Percentiles rank a stretch among this genome's conserved stretches.
These are phyloP conservation scores for Sebastes ruberrimus DNA, from an alignment of 2,797 vertebrate species.

Conservation along the genomic window DNA sequence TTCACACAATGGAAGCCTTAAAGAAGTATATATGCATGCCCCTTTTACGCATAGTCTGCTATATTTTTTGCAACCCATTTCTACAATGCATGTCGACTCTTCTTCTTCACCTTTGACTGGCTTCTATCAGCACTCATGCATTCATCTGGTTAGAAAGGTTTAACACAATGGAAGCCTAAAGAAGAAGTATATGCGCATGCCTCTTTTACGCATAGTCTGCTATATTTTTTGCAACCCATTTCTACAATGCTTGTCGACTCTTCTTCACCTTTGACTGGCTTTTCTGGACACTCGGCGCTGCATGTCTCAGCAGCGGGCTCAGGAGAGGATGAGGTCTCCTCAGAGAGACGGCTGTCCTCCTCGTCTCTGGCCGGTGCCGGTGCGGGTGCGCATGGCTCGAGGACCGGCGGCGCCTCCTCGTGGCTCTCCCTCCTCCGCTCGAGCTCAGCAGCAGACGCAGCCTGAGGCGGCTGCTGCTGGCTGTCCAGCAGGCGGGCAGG, in stretches of 20 bases:
- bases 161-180: neutral
- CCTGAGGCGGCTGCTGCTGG: slow-evolving; percentile 61
- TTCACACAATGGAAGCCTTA: neutral
- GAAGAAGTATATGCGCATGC: neutral
- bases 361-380: slow-evolving; percentile 77
- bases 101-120: slow-evolving; percentile 89
- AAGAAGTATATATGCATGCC: neutral
- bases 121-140: slow-evolving; percentile 62
- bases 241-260: too few species aligned
- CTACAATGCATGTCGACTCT: too few species aligned
- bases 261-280: slow-evolving; percentile 91
- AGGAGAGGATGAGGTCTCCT: slow-evolving; percentile 91
- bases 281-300: slow-evolving; percentile 87
- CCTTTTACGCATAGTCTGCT: neutral
- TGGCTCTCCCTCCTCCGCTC: slow-evolving; percentile 84
- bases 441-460: slow-evolving; percentile 81
- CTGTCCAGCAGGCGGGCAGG: slow-evolving; percentile 87
- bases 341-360: slow-evolving; percentile 90
- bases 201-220: neutral
- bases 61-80: neutral
- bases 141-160: neutral
- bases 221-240: neutral
- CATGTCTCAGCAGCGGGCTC: slow-evolving; percentile 89
- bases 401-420: slow-evolving; percentile 77
- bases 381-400: slow-evolving; percentile 63